Evolutionary conservation across 2,797 vertebrate genomes (phyloP).

Genomic region (Clarias platycephalus): DNA sequence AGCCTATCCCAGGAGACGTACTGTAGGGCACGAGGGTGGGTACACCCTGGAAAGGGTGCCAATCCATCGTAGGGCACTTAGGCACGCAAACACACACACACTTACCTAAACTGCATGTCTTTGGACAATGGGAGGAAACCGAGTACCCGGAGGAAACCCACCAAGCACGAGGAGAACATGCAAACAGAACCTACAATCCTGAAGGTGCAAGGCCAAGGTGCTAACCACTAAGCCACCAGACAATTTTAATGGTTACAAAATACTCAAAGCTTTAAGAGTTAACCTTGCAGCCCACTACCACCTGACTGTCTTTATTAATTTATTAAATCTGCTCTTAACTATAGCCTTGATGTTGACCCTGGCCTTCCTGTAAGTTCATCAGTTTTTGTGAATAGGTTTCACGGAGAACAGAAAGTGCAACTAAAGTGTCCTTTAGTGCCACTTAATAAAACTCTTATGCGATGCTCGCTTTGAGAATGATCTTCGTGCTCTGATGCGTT

Average conservation of each 20-base stretch:
- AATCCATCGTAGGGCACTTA: too few species aligned
- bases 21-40: too few species aligned
- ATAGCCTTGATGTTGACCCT: too few species aligned
- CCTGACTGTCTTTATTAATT: background rate
- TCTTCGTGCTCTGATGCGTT: background rate
- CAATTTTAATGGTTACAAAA: background rate
- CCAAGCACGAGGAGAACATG: too few species aligned
- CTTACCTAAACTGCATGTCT: too few species aligned
- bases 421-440: background rate
- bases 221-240: background rate
- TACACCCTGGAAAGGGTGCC: too few species aligned
- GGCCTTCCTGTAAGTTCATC: background rate
- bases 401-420: background rate
- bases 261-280: background rate
- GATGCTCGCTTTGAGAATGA: background rate
- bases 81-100: too few species aligned
- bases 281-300: background rate
- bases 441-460: background rate
- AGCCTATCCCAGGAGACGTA: too few species aligned
- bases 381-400: background rate
- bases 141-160: too few species aligned
- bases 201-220: too few species aligned
- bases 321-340: background rate
- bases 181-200: too few species aligned
- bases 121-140: too few species aligned